Evolutionary conservation across 2,113 vertebrate genomes (phyloP).

Genomic region (Carettochelys insculpta): DNA sequence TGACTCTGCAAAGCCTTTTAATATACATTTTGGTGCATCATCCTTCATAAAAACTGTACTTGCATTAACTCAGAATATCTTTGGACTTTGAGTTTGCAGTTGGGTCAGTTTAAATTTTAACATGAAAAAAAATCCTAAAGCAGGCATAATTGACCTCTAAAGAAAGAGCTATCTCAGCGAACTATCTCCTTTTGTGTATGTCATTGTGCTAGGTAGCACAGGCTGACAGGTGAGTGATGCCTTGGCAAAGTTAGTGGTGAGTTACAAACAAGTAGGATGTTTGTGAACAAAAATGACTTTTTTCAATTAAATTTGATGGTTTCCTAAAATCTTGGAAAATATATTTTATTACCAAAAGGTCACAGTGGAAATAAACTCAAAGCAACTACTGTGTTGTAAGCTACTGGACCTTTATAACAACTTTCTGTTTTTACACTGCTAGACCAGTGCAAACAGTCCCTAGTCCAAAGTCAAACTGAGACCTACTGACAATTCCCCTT

Average conservation of each 20-base stretch:
- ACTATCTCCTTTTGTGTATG: constrained; percentile 39
- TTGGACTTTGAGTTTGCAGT: constrained; percentile 50
- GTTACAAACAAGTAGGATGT: constrained; percentile 28
- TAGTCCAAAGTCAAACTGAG: constrained; percentile 6
- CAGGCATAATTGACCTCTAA: constrained; percentile 58
- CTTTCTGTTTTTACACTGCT: not conserved
- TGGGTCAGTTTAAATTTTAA: constrained; percentile 62
- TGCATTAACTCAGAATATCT: constrained; percentile 41
- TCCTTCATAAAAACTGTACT: constrained; percentile 28
- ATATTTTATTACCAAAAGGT: not conserved
- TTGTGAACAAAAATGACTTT: constrained; percentile 40
- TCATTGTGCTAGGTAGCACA: constrained; percentile 50
- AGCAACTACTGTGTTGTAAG: not conserved
- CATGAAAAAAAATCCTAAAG: constrained; percentile 28
- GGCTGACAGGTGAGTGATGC: constrained; percentile 59
- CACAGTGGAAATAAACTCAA: not conserved
- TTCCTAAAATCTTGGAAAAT: constrained; percentile 30
- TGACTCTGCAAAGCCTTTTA: not conserved
- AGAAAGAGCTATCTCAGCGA: constrained; percentile 63
- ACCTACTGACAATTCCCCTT: not conserved
- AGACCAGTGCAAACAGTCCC: not conserved
- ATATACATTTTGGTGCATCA: constrained; percentile 14
- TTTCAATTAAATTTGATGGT: not conserved
- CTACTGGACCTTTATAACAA: not conserved
- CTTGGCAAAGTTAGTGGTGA: constrained; percentile 42